Conservation (phyloP, 2,113 vertebrate genomes). For the Nothoprocta pentlandii region DNA sequence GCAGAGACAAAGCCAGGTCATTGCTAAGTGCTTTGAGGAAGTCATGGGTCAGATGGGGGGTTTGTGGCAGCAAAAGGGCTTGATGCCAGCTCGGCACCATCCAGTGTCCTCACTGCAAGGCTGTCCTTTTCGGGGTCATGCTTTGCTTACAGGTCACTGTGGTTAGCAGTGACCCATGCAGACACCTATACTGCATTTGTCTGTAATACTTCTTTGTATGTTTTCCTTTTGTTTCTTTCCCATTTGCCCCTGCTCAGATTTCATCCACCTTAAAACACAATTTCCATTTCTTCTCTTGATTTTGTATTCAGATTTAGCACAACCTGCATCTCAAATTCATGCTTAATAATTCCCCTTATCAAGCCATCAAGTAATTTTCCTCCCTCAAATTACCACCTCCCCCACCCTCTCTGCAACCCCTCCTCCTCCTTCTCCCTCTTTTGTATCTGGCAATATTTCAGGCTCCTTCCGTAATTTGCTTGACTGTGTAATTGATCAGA, state of each 20-base stretch:
- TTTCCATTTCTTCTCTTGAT: constrained; percentile 29
- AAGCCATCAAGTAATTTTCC: constrained; percentile 71
- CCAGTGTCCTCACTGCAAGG: background rate
- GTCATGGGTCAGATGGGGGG: background rate
- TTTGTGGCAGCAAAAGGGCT: background rate
- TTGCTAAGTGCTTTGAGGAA: constrained; percentile 29
- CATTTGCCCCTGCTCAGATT: background rate
- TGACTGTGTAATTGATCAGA: constrained; percentile 76
- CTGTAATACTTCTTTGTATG: background rate
- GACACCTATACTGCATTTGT: background rate
- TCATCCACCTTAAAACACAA: constrained; percentile 22
- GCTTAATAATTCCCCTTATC: constrained; percentile 66
- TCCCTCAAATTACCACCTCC: constrained; percentile 56
- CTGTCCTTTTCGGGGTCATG: background rate
- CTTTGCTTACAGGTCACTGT: constrained; percentile 26
- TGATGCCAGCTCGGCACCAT: background rate
- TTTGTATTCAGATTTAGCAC: constrained; percentile 66
- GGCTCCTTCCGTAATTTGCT: constrained; percentile 61
- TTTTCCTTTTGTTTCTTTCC: background rate
- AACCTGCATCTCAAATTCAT: constrained; percentile 47
- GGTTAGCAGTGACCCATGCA: background rate
- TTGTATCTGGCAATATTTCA: constrained; percentile 71
- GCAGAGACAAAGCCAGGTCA: background rate
- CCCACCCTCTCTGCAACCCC: constrained; percentile 40
- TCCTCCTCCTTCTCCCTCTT: constrained; percentile 61